Conservation (phyloP, 2,113 vertebrate species). For the Pholis gunnellus region DNA sequence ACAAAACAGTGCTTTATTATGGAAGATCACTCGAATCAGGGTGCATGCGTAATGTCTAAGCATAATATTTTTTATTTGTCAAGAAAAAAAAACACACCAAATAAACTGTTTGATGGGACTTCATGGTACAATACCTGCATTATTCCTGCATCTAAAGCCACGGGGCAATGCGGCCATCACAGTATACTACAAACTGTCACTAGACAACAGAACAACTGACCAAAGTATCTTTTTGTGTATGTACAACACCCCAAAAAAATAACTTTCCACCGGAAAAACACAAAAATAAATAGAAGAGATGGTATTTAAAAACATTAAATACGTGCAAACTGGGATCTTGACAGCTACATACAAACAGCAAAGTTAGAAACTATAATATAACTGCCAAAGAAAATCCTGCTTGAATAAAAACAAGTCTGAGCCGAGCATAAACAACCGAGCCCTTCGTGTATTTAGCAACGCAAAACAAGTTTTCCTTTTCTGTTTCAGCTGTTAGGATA, state of each 20-base stretch:
- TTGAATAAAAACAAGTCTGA: conserved; percentile 16
- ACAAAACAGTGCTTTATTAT: not conserved
- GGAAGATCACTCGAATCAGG: not conserved
- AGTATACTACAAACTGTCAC: not conserved
- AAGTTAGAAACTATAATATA: conserved; percentile 5
- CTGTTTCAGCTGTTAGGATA: not conserved
- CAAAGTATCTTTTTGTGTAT: conserved; percentile 37
- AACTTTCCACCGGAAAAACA: conserved; percentile 17
- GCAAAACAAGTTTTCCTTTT: not conserved
- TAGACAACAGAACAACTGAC: conserved; percentile 16
- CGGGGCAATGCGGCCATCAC: not conserved
- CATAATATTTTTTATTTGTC: conserved; percentile 18
- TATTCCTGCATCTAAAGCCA: not conserved
- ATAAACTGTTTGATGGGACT: conserved; percentile 3
- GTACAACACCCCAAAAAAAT: conserved; percentile 40
- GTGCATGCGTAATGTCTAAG: not conserved
- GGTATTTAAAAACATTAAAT: conserved; percentile 33
- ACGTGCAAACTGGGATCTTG: conserved; percentile 30
- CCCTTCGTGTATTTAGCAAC: not conserved
- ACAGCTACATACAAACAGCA: conserved; percentile 30
- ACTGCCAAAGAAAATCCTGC: conserved; percentile 17
- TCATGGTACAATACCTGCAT: not conserved
- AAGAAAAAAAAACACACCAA: not conserved
- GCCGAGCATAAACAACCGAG: not conserved
- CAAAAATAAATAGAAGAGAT: conserved; percentile 4